Evolutionary conservation across 2,797 vertebrate genomes (phyloP), one percentile per base, ranked within the genome.

Genomic region (Muraenolepis orangiensis): DNA sequence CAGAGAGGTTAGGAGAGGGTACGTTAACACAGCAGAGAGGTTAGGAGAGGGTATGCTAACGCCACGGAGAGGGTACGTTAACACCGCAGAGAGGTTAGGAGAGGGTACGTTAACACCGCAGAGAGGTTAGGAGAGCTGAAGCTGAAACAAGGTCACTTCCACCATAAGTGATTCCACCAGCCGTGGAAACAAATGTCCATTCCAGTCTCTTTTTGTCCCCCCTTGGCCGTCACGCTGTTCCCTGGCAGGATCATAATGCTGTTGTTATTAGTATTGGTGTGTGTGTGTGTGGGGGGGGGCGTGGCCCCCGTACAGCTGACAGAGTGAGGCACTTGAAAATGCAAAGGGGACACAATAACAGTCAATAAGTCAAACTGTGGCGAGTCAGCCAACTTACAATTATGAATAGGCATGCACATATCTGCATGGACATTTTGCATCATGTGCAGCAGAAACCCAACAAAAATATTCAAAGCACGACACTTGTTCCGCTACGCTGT

Each of bases 391-490:
- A 57, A 57, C n/a, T 46, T 20, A 18, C 14, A 14, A 46, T 46
- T 46, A 20, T 46, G 42, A 46, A 46, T 46, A 46, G 42, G 42
- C 42, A 46, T 46, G 42, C 16, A 46, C 42, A 46, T n/a, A n/a
- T 46, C 40, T 46, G 42, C 42, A 46, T 46, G 42, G 4, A 14
- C 16, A 46, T 18, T 46, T 34, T 46, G 42, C 38, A 38, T 38
- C 76, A 46, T 30, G 68, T 66, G 71, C 51, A 57, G 34, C 77
- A 16, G 16, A 66, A 66, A 13, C n/a, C n/a, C n/a, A n/a, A n/a
- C n/a, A 64, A 61, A 34, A 34, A 34, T 34, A 34, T 34, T 34
- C 3, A 34, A 34, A 34, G 32, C 32, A 34, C 32, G 7, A 34
- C 32, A 34, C 32, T 34, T n/a, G n/a, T n/a, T n/a, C 3, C 32